Base-by-base conservation (phyloP, 2,797 vertebrate species). In the Paguma larvata region DNA sequence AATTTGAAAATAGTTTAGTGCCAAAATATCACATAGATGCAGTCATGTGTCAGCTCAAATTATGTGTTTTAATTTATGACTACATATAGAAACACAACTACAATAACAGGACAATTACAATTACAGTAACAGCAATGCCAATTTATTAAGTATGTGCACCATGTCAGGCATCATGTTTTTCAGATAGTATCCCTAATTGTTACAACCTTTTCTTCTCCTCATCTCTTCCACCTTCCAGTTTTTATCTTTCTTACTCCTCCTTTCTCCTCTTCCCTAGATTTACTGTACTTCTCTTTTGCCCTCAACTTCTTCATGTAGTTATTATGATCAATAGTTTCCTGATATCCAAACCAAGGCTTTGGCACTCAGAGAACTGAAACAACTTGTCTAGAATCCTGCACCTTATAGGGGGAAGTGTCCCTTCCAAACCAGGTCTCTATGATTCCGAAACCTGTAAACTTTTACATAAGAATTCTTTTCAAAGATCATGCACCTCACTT, bases 1-100 rank as follows among this genome's bases (percentile, higher is more conserved):
- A 84, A 91, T 92, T 89, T 96, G 51, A 86, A 80, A 94, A 93
- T 41, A 83, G 3, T n/a, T 96, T 80, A 68, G 53, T 84, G 41
- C 5, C 48, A 87, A 97, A 95, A 72, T 59, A 90, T 15, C 14
- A 30, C 41, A 87, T 87, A 79, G 30, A 48, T 96, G 14, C 8
- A 46, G 27, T 78, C 16, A 27, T 48, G 3, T 88, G 63, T 89
- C 62, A 79, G 32, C 48, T 51, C 53, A 91, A 73, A 94, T 80
- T 46, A 11, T 27, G 18, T 87, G 15, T 70, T 62, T n/a, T 3
- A 16, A 27, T 48, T 16, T 84, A 44, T 44, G 51, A 27, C 18
- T 80, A 38, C 21, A 48, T 53, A 51, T 30, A 65, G 79, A 65
- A 95, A 62, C 16, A 78, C 44, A 63, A 89, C 30, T 53, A 16